Evolutionary conservation across 2,797 vertebrate species (phyloP).

Genomic region (Acipenser transmontanus): DNA sequence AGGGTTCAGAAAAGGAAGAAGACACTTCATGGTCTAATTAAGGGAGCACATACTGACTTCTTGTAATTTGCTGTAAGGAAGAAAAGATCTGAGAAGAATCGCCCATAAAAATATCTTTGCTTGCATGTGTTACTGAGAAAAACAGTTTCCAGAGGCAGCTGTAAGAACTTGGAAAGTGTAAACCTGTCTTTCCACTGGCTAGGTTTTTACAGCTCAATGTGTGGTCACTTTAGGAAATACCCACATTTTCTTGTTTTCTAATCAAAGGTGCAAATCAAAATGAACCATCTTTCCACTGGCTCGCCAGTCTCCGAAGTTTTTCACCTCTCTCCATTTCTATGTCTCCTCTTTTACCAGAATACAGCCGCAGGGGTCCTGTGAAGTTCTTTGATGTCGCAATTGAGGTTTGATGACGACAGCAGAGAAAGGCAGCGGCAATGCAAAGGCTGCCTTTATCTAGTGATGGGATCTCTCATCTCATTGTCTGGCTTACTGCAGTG

Average conservation of each 20-base stretch:
- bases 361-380: conserved; percentile 46
- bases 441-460: conserved; percentile 49
- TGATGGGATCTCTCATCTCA: conserved; percentile 48
- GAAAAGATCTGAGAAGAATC: conserved; percentile 35
- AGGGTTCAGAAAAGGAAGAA: conserved; percentile 41
- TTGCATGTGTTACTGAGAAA: too few species aligned
- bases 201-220: conserved; percentile 41
- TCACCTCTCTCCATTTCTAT: conserved; percentile 13
- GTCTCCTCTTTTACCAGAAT: conserved; percentile 47
- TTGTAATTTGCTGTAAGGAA: conserved; percentile 49
- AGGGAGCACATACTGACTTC: conserved; percentile 47
- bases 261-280: conserved; percentile 55
- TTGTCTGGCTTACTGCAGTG: conserved; percentile 50
- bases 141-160: too few species aligned
- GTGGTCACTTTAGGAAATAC: conserved; percentile 56
- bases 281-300: conserved; percentile 51
- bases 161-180: conserved; percentile 51
- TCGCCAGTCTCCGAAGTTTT: conserved; percentile 39
- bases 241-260: conserved; percentile 54
- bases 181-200: conserved; percentile 55
- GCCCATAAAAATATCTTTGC: conserved; percentile 31
- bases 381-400: conserved; percentile 47
- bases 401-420: conserved; percentile 50
- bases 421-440: conserved; percentile 47
- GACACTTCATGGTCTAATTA: conserved; percentile 61